phyloP scores from a whole-genome alignment of 2,113 vertebrate species.

The Mesitornis unicolor region DNA sequence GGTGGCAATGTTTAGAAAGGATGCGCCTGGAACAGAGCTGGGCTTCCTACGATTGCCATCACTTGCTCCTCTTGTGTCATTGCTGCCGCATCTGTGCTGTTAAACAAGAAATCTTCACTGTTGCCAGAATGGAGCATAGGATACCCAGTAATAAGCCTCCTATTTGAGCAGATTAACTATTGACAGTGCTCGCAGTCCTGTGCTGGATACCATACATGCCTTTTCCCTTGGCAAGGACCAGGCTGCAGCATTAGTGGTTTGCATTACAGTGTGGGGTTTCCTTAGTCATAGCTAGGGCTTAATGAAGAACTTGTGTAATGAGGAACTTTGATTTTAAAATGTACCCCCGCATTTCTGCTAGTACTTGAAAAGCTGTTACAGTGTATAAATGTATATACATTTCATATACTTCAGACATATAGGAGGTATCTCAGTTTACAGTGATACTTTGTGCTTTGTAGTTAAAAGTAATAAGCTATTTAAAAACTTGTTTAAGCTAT shows the following conservation, averaged over 20 bases:
- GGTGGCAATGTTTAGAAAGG: constrained; percentile 75
- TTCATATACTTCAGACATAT: neutral
- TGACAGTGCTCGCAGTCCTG: accelerated
- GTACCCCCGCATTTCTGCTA: neutral
- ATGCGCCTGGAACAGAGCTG: neutral
- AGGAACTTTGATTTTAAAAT: neutral
- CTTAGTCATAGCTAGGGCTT: neutral
- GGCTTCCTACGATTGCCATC: neutral
- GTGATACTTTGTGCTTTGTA: neutral
- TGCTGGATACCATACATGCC: neutral
- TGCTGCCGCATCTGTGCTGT: neutral
- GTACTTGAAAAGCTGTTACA: neutral
- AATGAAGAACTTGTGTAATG: too few relatives aligned
- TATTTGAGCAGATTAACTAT: neutral
- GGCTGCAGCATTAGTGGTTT: neutral
- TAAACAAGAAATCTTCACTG: neutral
- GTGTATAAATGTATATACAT: too few relatives aligned
- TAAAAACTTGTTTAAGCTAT: too few relatives aligned
- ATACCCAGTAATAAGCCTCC: neutral
- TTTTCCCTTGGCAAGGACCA: neutral
- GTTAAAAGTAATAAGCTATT: neutral
- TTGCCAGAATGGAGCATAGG: neutral
- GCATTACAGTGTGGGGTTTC: neutral
- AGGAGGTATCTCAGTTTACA: neutral
- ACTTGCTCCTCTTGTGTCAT: neutral